Percentiles rank a stretch among this genome's conserved stretches.
These are phyloP conservation scores for Melanerpes aurifrons DNA, from an alignment of 2,113 vertebrate genomes.

Conservation along the genomic window DNA sequence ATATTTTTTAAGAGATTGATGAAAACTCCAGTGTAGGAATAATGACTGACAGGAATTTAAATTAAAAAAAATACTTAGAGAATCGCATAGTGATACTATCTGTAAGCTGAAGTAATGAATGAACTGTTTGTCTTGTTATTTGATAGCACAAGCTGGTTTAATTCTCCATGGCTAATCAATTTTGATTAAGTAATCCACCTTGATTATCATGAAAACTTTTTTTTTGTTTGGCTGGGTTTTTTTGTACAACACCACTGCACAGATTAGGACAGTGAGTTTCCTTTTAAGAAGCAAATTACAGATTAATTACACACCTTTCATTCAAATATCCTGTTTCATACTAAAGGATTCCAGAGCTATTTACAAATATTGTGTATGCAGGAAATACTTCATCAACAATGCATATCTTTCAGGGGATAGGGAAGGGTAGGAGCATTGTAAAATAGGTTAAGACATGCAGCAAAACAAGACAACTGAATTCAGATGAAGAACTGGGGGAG, in stretches of 20 bases:
- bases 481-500: background rate
- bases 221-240: background rate
- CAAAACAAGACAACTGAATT: background rate
- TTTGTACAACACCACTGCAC: background rate
- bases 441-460: background rate
- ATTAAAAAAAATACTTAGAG: background rate
- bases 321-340: background rate
- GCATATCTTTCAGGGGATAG: background rate
- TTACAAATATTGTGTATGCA: background rate
- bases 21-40: background rate
- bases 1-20: background rate
- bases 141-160: background rate
- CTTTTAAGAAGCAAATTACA: constrained; percentile 4
- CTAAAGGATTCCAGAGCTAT: background rate
- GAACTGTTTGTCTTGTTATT: background rate
- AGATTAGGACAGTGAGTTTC: background rate
- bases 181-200: background rate
- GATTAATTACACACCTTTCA: background rate
- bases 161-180: background rate
- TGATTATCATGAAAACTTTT: background rate
- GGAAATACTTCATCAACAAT: background rate
- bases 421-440: fast-evolving
- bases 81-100: background rate
- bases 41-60: background rate
- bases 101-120: background rate